Evolutionary conservation across 2,888 invertebrate genomes (phyloP), one percentile per base, ranked within the genome.

Genomic region (Sinodicranocentrus sp.): DNA sequence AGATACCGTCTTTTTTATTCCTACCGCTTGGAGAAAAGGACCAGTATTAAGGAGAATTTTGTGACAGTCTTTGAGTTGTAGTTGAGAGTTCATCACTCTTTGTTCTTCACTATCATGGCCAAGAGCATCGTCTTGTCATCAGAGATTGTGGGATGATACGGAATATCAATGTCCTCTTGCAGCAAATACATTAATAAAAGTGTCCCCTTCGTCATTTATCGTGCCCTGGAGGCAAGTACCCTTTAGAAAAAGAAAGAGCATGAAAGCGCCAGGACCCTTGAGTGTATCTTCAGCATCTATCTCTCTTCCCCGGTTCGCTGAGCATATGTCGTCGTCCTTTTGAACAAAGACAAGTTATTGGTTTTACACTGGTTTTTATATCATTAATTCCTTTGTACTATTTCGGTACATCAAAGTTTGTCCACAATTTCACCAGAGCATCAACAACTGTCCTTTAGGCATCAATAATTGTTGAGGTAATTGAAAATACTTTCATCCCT

Each of bases 161-260:
- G 43, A 67, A 44, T 67, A 67, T 67, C 67, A 67, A 67, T 67
- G 67, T 67, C 67, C 21, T 23, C 15, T 44, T 23, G 43, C 67
- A 21, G 23, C 44, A 43, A 44, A 67, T 23, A 44, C 43, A 67
- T 67, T 67, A 67, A 67, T 67, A 67, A 43, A 67, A 63, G 19
- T 33, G 23, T 67, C 44, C 67, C 44, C 25, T 19, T 44, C 13
- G n/a, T 33, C 39, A 33, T 63, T 67, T 67, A 23, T 43, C 28
- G 3, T 19, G 8, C 43, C 21, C 67, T 10, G 17, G 21, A 25
- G 67, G 43, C 44, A 21, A 13, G 21, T 10, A 23, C 23, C 67
- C 23, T 67, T 21, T 15, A 67, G 21, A 19, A 23, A 19, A 2
- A 65, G 10, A 19, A 63, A 39, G 13, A 19, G 15, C 6, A 28